phyloP scores from a whole-genome alignment of 2,113 vertebrate species.

The Cololabis saira region DNA sequence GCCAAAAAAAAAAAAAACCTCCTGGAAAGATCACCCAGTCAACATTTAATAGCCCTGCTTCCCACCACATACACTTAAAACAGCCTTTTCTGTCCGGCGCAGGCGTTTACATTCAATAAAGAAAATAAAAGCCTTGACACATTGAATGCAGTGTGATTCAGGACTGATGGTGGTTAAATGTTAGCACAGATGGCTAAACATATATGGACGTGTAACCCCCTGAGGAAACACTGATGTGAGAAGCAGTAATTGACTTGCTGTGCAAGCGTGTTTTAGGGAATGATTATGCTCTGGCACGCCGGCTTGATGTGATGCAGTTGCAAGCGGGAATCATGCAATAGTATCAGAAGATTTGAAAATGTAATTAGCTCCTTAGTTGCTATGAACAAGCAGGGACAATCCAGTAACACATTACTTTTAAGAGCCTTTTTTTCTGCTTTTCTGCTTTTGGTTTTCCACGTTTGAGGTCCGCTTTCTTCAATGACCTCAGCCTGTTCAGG shows the following conservation, averaged over 20 bases:
- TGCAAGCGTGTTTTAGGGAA: not conserved
- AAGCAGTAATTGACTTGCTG: conserved; percentile 7
- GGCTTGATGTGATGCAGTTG: not conserved
- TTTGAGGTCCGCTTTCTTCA: too few species aligned
- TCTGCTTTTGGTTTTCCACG: too few species aligned
- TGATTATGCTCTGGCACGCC: not conserved
- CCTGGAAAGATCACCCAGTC: too few species aligned
- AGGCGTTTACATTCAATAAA: not conserved
- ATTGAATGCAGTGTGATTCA: not conserved
- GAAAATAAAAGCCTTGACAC: not conserved
- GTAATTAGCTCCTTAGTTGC: too few species aligned
- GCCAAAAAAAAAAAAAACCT: too few species aligned
- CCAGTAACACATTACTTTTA: too few species aligned
- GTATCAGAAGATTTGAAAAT: too few species aligned
- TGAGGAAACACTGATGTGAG: not conserved
- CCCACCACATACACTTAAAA: not conserved
- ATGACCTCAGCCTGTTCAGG: too few species aligned
- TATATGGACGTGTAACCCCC: conserved; percentile 1
- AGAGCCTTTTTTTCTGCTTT: too few species aligned
- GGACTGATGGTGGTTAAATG: conserved; percentile 4
- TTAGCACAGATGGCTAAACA: conserved; percentile 2
- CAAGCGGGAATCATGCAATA: too few species aligned
- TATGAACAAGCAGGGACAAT: too few species aligned
- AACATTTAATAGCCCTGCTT: too few species aligned
- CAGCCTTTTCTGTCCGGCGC: not conserved